These are phyloP conservation scores for Orientallactaga bullata DNA, from an alignment of 2,113 vertebrate species.

Conservation along the genomic window DNA sequence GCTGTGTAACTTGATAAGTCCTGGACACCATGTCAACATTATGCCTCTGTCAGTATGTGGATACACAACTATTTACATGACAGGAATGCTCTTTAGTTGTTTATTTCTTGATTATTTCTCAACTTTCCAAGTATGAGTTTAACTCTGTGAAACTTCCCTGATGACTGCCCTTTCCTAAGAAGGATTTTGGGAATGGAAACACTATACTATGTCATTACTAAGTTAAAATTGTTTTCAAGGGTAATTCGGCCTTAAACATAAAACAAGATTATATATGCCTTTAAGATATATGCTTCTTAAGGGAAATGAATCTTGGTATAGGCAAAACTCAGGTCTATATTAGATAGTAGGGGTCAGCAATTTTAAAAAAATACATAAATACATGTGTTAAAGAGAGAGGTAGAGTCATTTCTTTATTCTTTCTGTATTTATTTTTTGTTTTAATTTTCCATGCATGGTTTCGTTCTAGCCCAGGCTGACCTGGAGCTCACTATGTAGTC, in stretches of 20 bases:
- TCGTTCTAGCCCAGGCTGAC: no score
- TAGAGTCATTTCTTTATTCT: background rate
- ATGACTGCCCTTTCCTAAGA: background rate
- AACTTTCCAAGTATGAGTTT: background rate
- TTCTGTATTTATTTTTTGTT: background rate
- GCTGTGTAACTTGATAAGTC: background rate
- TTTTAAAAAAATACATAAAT: background rate
- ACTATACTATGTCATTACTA: background rate
- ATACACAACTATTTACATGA: background rate
- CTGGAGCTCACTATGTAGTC: no score
- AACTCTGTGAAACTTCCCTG: background rate
- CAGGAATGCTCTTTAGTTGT: background rate
- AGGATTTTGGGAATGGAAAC: background rate
- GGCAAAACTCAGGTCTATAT: background rate
- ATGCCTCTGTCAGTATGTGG: background rate
- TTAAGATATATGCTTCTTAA: constrained; percentile 3
- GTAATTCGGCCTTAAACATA: background rate
- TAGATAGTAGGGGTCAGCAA: background rate
- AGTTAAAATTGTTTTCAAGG: constrained; percentile 10
- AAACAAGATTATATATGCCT: background rate
- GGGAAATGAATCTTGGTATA: background rate
- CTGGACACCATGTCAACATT: background rate
- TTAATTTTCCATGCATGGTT: no score
- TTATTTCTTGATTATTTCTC: background rate
- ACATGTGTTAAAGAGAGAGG: background rate